A percentile compares a stretch with the other conserved stretches of the same genome.
phyloP scores from a whole-genome alignment of 1,140 invertebrate species.

The Drosophila tani region DNA sequence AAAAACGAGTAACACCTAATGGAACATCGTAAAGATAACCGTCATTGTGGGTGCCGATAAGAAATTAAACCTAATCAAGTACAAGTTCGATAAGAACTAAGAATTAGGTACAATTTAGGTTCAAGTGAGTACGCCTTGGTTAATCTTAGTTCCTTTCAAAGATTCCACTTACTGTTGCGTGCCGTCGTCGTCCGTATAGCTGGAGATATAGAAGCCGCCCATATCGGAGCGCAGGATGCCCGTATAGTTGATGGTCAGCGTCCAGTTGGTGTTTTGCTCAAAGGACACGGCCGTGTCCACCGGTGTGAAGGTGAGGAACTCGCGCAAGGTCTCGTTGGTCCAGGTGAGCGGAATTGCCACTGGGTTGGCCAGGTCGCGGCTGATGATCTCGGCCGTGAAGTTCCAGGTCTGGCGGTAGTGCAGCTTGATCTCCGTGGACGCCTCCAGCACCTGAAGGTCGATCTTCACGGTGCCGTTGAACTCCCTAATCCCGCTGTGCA shows the following conservation, averaged over 20 bases:
- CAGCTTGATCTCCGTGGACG: constrained; percentile 85
- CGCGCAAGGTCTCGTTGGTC: constrained; percentile 25
- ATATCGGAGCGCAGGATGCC: constrained; percentile 87
- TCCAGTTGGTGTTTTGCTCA: constrained; percentile 71
- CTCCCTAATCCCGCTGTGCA: constrained; percentile 84
- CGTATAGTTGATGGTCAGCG: constrained; percentile 85
- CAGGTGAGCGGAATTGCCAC: constrained; percentile 14
- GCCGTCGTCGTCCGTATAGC: constrained; percentile 87
- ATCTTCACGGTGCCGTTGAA: constrained; percentile 88
- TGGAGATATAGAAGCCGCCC: constrained; percentile 92
- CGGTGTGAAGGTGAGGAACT: constrained; percentile 69
- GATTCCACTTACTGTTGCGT: constrained; percentile 85
- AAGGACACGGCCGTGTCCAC: constrained; percentile 83
- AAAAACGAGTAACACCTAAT: constrained; percentile 2
- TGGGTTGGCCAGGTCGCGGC: constrained; percentile 14
- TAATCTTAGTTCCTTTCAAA: background rate
- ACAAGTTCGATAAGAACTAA: background rate
- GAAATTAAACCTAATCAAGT: constrained; percentile 6
- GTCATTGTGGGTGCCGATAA: background rate
- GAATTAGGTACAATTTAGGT: background rate
- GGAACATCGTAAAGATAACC: constrained; percentile 2
- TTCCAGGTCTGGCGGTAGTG: constrained; percentile 82
- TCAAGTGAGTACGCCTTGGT: background rate
- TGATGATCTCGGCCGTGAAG: constrained; percentile 53
- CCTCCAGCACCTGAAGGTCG: constrained; percentile 77